Evolutionary conservation across 2,797 vertebrate species (phyloP).

Genomic region (Parauchenoglanis punctatus): DNA sequence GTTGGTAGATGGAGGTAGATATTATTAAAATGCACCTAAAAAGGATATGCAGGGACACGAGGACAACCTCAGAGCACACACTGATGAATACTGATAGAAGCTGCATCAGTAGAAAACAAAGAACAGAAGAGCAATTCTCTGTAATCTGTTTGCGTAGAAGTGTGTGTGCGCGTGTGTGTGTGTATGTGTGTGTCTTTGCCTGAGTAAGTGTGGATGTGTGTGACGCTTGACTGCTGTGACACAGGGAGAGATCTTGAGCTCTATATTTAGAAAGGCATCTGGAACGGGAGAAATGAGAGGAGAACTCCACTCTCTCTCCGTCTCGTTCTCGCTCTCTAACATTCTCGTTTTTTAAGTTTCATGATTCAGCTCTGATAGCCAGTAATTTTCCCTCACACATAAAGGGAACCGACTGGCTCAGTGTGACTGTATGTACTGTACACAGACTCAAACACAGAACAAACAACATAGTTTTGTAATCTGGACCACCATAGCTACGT

Average conservation of each 20-base stretch:
- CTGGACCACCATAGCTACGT: no score
- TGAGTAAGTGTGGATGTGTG: constrained; percentile 25
- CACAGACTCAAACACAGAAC: not conserved
- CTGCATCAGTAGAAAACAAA: not conserved
- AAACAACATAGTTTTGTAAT: not conserved
- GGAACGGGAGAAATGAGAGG: constrained; percentile 65
- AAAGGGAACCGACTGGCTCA: not conserved
- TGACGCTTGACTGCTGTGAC: constrained; percentile 49
- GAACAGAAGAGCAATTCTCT: not conserved
- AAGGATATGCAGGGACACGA: constrained; percentile 8
- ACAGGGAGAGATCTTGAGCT: constrained; percentile 58
- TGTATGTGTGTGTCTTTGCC: not conserved
- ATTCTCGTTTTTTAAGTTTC: no score
- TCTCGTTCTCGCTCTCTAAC: not conserved
- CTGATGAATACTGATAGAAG: not conserved
- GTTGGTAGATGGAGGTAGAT: not conserved
- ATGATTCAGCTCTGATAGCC: not conserved
- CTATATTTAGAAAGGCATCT: constrained; percentile 83
- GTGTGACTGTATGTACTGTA: not conserved
- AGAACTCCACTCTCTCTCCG: not conserved
- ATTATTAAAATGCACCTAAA: constrained; percentile 10
- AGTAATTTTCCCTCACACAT: constrained; percentile 4
- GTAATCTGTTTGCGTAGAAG: constrained; percentile 27
- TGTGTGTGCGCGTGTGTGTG: not conserved
- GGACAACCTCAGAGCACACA: not conserved